Percentiles rank a stretch among this genome's conserved stretches.
phyloP scores from a whole-genome alignment of 2,888 invertebrate genomes.

The Drosophila antonietae region DNA sequence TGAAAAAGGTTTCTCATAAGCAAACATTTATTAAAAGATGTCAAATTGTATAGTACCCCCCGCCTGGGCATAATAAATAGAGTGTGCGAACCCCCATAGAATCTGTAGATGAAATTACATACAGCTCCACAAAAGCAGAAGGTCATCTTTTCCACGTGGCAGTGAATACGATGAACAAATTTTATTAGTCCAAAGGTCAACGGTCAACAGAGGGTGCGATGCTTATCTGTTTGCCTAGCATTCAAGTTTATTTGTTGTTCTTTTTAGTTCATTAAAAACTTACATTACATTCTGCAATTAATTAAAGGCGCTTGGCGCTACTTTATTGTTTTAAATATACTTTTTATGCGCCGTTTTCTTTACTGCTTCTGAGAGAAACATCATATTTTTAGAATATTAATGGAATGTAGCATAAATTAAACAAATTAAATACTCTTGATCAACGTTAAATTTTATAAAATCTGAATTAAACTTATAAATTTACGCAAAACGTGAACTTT shows the following conservation, averaged over 20 bases:
- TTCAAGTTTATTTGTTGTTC: slow-evolving; percentile 6
- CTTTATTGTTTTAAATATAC: slow-evolving; percentile 28
- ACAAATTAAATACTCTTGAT: not conserved
- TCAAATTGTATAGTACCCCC: not conserved
- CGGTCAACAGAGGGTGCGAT: slow-evolving; percentile 2
- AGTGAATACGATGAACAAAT: not conserved
- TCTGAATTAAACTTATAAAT: not conserved
- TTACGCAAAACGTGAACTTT: not conserved
- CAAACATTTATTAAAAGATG: slow-evolving; percentile 2
- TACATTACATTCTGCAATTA: slow-evolving; percentile 56
- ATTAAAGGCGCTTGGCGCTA: slow-evolving; percentile 34
- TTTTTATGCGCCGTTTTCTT: slow-evolving; percentile 39
- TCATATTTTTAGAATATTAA: not conserved
- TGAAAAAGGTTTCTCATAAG: slow-evolving; percentile 1
- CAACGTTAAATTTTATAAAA: not conserved
- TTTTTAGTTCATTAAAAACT: slow-evolving; percentile 33
- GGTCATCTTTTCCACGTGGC: slow-evolving; percentile 9
- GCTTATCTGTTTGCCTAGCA: not conserved
- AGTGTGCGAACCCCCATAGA: not conserved
- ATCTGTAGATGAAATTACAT: not conserved
- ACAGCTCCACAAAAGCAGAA: slow-evolving; percentile 1
- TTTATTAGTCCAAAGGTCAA: slow-evolving; percentile 11
- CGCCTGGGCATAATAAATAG: not conserved
- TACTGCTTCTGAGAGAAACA: not conserved
- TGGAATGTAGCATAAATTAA: not conserved